phyloP scores from a whole-genome alignment of 1,140 invertebrate genomes.

The Drosophila saltans region DNA sequence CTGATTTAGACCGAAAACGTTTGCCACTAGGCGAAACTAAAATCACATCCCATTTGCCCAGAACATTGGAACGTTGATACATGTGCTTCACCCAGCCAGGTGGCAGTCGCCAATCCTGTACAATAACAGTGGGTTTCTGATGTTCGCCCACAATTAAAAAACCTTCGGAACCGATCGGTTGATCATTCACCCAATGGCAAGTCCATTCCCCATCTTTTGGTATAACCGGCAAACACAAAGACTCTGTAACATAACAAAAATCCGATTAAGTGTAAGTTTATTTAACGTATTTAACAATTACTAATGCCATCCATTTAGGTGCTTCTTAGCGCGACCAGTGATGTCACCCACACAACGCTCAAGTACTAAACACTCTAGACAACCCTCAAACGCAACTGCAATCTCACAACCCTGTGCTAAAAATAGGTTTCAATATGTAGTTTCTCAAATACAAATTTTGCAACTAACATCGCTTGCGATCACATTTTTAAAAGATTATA shows the following conservation, averaged over 20 bases:
- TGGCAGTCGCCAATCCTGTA: constrained; percentile 89
- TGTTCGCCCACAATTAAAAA: constrained; percentile 83
- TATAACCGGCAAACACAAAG: constrained; percentile 71
- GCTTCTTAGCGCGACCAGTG: not conserved
- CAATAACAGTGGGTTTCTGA: constrained; percentile 86
- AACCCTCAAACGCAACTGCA: not conserved
- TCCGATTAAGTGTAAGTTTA: not conserved
- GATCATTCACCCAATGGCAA: constrained; percentile 86
- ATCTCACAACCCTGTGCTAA: not conserved
- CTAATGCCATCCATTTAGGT: not conserved
- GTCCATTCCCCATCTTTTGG: constrained; percentile 85
- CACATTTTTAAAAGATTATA: too few relatives aligned
- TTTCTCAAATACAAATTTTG: too few relatives aligned
- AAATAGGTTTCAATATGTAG: not conserved
- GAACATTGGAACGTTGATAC: constrained; percentile 87
- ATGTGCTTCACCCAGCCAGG: constrained; percentile 90
- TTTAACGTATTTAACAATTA: not conserved
- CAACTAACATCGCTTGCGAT: too few relatives aligned
- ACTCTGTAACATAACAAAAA: constrained; percentile 32
- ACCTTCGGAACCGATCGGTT: constrained; percentile 85
- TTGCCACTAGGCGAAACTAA: constrained; percentile 87
- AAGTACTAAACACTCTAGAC: not conserved
- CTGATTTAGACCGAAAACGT: constrained; percentile 86
- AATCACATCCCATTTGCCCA: constrained; percentile 92
- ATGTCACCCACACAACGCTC: not conserved